phyloP scores from a whole-genome alignment of 2,113 vertebrate species.

The Cynoglossus semilaevis region DNA sequence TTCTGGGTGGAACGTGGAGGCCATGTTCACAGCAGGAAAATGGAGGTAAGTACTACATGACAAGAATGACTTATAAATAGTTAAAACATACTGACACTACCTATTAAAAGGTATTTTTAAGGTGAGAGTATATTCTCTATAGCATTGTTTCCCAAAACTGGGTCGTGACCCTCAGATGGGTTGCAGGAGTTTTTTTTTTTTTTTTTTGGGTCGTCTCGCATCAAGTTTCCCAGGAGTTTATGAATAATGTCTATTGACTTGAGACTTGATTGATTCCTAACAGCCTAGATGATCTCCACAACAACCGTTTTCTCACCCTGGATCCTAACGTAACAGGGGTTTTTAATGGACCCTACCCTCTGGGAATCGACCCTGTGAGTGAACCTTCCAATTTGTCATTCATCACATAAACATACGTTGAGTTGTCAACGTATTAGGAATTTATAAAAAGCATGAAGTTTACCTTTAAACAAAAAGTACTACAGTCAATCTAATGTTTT shows the following conservation, averaged over 20 bases:
- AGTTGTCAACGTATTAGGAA: too few species aligned
- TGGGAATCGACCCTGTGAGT: conserved; percentile 96
- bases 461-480: too few species aligned
- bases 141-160: too few species aligned
- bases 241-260: not conserved
- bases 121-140: too few species aligned
- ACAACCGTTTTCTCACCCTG: conserved; percentile 73
- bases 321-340: conserved; percentile 87
- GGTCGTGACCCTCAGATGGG: too few species aligned
- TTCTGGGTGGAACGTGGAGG: conserved; percentile 86
- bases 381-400: not conserved
- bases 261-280: conserved; percentile 10
- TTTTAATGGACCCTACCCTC: conserved; percentile 87
- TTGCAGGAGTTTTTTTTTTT: too few species aligned
- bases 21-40: conserved; percentile 75
- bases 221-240: too few species aligned
- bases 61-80: not conserved
- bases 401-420: too few species aligned
- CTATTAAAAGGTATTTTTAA: too few species aligned
- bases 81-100: not conserved
- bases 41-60: conserved; percentile 78
- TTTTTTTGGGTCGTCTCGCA: too few species aligned
- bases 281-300: conserved; percentile 18
- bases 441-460: too few species aligned
- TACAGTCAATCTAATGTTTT: too few species aligned